Evolutionary conservation across 2,797 vertebrate genomes (phyloP).

Genomic region (Sphenodon punctatus): DNA sequence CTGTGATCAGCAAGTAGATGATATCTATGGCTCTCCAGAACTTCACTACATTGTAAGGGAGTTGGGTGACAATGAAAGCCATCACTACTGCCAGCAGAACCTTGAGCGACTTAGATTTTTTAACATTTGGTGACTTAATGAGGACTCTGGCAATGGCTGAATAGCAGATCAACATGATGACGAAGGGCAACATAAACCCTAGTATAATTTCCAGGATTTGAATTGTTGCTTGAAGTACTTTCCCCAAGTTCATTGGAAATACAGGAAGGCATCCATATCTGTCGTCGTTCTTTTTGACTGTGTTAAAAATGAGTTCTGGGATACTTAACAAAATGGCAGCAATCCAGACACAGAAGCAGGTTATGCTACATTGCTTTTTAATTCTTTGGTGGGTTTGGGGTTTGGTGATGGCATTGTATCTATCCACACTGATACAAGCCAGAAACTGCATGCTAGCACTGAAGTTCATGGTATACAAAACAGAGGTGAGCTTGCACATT

Average conservation of each 20-base stretch:
- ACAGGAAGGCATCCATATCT: slow-evolving; percentile 78
- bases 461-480: slow-evolving; percentile 89
- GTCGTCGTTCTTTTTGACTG: slow-evolving; percentile 70
- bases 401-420: slow-evolving; percentile 76
- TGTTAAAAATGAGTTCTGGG: slow-evolving; percentile 85
- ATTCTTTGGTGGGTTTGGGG: slow-evolving; percentile 27
- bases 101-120: slow-evolving; percentile 79
- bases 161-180: slow-evolving; percentile 88
- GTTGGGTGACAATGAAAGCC: slow-evolving; percentile 87
- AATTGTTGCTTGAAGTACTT: slow-evolving; percentile 77
- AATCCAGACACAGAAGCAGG: slow-evolving; percentile 83
- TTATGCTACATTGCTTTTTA: slow-evolving; percentile 71
- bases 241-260: slow-evolving; percentile 77
- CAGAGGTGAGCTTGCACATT: slow-evolving; percentile 86
- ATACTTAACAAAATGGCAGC: slow-evolving; percentile 81
- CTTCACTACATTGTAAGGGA: slow-evolving; percentile 90
- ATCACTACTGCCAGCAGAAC: slow-evolving; percentile 86
- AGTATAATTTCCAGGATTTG: slow-evolving; percentile 86
- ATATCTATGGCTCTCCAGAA: slow-evolving; percentile 83
- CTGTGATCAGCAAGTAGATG: slow-evolving; percentile 83
- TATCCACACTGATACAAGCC: slow-evolving; percentile 91
- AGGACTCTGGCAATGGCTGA: slow-evolving; percentile 76
- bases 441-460: slow-evolving; percentile 91
- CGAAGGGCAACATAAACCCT: slow-evolving; percentile 87
- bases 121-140: slow-evolving; percentile 73